phyloP scores from a whole-genome alignment of 2,797 vertebrate genomes.

The Moxostoma hubbsi region DNA sequence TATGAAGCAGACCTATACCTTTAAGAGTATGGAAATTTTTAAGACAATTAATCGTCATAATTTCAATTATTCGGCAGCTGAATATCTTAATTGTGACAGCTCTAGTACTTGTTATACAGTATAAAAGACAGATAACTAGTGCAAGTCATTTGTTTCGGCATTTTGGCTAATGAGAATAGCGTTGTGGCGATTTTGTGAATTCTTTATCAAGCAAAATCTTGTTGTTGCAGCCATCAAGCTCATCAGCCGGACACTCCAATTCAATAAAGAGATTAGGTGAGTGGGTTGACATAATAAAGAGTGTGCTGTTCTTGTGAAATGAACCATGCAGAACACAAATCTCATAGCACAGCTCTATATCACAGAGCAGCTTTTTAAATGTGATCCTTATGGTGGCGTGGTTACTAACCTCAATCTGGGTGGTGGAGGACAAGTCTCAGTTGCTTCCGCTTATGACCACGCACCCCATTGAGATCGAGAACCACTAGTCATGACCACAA shows the following conservation, averaged over 20 bases:
- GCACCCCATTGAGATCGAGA: too few species aligned
- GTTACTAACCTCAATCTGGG: too few species aligned
- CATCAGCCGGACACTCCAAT: slow-evolving; percentile 78
- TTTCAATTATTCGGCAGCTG: too few species aligned
- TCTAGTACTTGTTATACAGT: background rate
- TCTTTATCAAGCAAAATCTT: slow-evolving; percentile 43
- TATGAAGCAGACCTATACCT: too few species aligned
- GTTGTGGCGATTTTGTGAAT: slow-evolving; percentile 2
- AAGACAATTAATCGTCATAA: too few species aligned
- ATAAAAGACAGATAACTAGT: slow-evolving; percentile 29
- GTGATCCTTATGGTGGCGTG: background rate
- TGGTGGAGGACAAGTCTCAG: too few species aligned
- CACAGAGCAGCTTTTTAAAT: background rate
- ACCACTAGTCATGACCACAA: too few species aligned
- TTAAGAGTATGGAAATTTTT: too few species aligned
- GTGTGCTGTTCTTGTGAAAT: background rate
- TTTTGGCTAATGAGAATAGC: slow-evolving; percentile 39
- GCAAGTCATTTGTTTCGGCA: slow-evolving; percentile 23
- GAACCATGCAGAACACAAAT: background rate
- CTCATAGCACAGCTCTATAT: background rate
- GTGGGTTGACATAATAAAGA: slow-evolving; percentile 57
- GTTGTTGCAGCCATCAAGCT: slow-evolving; percentile 80
- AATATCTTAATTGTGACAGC: too few species aligned
- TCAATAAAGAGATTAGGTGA: slow-evolving; percentile 89
- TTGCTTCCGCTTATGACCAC: too few species aligned